Base-by-base conservation (phyloP, 2,888 invertebrate species). In the Gasteruption jaculator region DNA sequence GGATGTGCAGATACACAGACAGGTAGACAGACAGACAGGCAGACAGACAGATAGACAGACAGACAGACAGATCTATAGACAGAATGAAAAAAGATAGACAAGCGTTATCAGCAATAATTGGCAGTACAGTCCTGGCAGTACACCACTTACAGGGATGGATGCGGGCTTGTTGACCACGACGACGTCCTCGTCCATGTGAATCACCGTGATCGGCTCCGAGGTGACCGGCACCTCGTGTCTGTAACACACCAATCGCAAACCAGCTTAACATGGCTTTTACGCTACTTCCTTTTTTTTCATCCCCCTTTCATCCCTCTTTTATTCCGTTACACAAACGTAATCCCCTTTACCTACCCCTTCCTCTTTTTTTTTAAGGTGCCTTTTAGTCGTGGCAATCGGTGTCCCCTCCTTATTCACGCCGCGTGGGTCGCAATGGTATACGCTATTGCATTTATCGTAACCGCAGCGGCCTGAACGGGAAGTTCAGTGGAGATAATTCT, bases 81-180 rank as follows among this genome's bases (percentile, higher is more conserved):
- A 38, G 22, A 30, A 8, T 22, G 15, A 20, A 15, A 29, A 14
- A 39, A 21, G 25, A 29, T 38, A 36, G 14, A 30, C 12, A 49
- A 52, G 45, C 43, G 38, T 43, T 45, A 49, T 48, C 37, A 37
- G 38, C 35, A 36, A 48, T 43, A 52, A 58, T 61, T 68, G 69
- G 69, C 70, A 68, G 70, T 70, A 69, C 70, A 68, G 68, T 69
- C 57, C 66, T 69, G 61, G 59, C 80, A 82, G 82, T 76, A 81
- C 81, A 86, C 86, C 86, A 91, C 91, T 91, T 90, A 95, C 93
- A 76, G 96, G 97, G 80, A 97, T 93, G 77, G 96, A 96, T 77
- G 94, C 91, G 74, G 97, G 96, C 85, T 97, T 97, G 85, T 97
- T 93, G 78, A 97, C 91, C 78, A 99, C 97, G 78, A 99, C 86